Conservation (phyloP, 2,113 vertebrate genomes). For the Harpagus bidentatus region DNA sequence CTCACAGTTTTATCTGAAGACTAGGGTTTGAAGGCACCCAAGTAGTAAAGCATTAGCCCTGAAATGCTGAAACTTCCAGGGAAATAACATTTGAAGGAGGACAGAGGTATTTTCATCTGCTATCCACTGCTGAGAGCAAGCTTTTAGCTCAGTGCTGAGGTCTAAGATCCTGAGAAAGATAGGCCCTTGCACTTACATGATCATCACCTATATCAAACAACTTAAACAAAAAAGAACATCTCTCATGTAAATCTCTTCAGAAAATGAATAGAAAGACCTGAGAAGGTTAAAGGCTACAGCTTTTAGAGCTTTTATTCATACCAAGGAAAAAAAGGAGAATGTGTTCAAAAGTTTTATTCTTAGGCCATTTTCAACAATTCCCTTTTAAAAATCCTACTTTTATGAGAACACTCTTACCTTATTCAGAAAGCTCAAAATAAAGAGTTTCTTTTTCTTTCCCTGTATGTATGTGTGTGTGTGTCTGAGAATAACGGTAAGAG, state of each 20-base stretch:
- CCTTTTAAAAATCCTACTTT: conserved; percentile 31
- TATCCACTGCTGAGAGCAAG: conserved; percentile 12
- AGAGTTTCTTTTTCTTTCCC: background rate
- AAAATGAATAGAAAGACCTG: conserved; percentile 33
- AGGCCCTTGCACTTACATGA: conserved; percentile 35
- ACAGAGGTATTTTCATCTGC: conserved; percentile 19
- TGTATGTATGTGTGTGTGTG: background rate
- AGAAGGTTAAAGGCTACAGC: conserved; percentile 54
- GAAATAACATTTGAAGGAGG: conserved; percentile 22
- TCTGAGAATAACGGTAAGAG: background rate
- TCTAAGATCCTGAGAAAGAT: conserved; percentile 32
- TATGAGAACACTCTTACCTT: background rate
- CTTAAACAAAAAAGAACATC: conserved; percentile 20
- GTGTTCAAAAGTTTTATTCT: conserved; percentile 62
- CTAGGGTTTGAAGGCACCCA: background rate
- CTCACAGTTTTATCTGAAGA: background rate
- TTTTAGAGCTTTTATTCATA: conserved; percentile 45
- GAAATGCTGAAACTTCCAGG: conserved; percentile 11
- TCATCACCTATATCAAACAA: conserved; percentile 52
- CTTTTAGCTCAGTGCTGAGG: conserved; percentile 11
- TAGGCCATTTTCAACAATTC: conserved; percentile 29
- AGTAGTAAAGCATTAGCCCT: background rate
- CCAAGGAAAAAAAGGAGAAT: background rate
- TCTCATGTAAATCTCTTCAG: conserved; percentile 58
- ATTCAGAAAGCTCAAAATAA: conserved; percentile 42